These are phyloP conservation scores for Montipora cactus DNA, from an alignment of 64 coral and sea anemone genomes.

Conservation along the genomic window DNA sequence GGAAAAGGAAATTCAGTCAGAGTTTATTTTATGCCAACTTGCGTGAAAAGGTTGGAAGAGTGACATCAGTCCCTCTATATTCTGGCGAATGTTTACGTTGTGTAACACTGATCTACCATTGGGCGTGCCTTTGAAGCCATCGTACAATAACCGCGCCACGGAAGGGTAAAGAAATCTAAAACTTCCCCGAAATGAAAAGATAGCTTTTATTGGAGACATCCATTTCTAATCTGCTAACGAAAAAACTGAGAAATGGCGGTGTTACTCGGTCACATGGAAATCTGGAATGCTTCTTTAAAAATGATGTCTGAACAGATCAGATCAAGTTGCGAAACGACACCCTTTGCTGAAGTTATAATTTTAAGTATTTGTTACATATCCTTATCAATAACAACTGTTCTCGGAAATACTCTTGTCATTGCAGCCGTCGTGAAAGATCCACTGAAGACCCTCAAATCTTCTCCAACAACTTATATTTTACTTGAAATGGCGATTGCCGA, in stretches of 20 bases:
- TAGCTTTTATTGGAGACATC: not conserved
- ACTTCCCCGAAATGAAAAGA: too few species aligned
- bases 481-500: slow-evolving; percentile 45
- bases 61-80: too few species aligned
- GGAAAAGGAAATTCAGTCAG: too few species aligned
- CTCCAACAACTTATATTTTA: slow-evolving; percentile 41
- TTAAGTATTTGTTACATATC: not conserved
- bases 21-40: too few species aligned
- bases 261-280: not conserved
- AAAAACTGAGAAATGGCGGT: not conserved
- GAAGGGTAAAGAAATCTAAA: too few species aligned
- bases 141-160: too few species aligned
- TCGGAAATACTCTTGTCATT: slow-evolving; percentile 48
- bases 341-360: not conserved
- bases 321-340: not conserved
- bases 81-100: too few species aligned
- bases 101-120: too few species aligned
- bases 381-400: not conserved
- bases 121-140: too few species aligned
- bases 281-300: not conserved
- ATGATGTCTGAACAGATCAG: not conserved
- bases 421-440: slow-evolving; percentile 58
- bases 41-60: too few species aligned
- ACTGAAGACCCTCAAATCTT: slow-evolving; percentile 32
- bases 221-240: not conserved